These are phyloP conservation scores for Shinisaurus crocodilurus DNA, from an alignment of 2,113 vertebrate genomes.

Conservation along the genomic window DNA sequence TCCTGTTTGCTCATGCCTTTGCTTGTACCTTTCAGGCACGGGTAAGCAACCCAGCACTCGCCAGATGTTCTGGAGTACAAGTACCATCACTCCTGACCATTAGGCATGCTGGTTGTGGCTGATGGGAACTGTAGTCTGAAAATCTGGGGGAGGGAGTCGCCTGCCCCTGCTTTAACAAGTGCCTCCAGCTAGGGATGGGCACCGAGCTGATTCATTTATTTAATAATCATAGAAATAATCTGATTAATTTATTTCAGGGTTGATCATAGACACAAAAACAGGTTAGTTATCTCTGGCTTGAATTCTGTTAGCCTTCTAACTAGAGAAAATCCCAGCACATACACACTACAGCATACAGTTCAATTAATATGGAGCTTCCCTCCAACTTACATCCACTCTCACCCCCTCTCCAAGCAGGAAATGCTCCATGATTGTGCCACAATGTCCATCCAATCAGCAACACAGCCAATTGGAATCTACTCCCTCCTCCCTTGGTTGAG, in stretches of 20 bases:
- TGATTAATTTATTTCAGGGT: background rate
- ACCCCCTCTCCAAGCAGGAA: background rate
- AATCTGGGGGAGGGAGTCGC: too few relatives aligned
- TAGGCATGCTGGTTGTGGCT: too few relatives aligned
- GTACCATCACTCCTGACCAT: too few relatives aligned
- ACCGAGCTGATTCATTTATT: too few relatives aligned
- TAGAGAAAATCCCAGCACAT: background rate
- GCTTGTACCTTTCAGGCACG: background rate
- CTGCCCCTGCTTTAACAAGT: too few relatives aligned
- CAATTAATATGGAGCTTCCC: background rate
- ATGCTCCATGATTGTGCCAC: background rate
- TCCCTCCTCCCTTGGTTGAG: background rate
- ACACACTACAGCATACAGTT: background rate
- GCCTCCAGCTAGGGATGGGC: too few relatives aligned
- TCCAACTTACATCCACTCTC: too few relatives aligned
- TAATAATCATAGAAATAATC: too few relatives aligned
- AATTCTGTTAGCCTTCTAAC: too few relatives aligned
- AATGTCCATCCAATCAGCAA: background rate
- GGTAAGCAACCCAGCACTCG: too few relatives aligned
- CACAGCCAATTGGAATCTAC: background rate
- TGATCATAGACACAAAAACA: background rate
- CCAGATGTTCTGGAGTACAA: too few relatives aligned
- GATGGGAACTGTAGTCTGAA: too few relatives aligned
- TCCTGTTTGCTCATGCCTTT: background rate
- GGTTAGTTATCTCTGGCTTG: background rate